Base-by-base conservation (phyloP, 2,888 invertebrate species). In the Caenorhabditis japonica region DNA sequence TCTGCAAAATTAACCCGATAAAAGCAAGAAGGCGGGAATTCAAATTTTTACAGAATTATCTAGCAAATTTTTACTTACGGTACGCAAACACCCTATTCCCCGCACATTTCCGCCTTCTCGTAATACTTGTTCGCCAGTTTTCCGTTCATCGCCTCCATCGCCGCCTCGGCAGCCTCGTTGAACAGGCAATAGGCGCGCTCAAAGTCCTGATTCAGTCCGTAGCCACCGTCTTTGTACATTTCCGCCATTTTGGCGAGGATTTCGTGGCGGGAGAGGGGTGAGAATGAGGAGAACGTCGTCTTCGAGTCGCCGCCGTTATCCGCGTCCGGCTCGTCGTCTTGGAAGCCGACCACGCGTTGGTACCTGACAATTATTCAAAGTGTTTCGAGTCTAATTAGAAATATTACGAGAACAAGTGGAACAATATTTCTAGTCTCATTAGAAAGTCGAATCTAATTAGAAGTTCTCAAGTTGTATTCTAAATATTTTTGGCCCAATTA, bases 101-200 rank as follows among this genome's bases (percentile, higher is more conserved):
- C 80, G 64, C 80, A 81, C 76, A 79, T 75, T 64, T 84, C 82
- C 3, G 82, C 82, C 52, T 81, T 68, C 36, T 83, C 81, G 44
- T 82, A 81, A 47, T 79, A 81, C 87, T 88, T 91, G 59, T 74
- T 90, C 38, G 91, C 91, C 62, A 90, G 84, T 64, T 90, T 88
- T 23, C 91, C 91, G 75, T 91, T 90, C 90, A 90, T 90, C n/a
- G 89, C 88, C 56, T 88, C 89, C 87, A 89, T 90, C 1, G 91
- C 91, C 15, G 85, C 85, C 62, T 91, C 90, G n/a, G 90, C 91
- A 23, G 91, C 91, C 72, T 88, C 88, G 69, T 85, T 90, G 84
- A 88, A 91, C 77, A 90, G 80, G 62, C 90, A 90, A 55, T 89
- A 90, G 46, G 90, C 89, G 83, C 87, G 87, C 44, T 86, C 83